phyloP scores from a whole-genome alignment of 2,113 vertebrate genomes.

The Catharus bicknelli region DNA sequence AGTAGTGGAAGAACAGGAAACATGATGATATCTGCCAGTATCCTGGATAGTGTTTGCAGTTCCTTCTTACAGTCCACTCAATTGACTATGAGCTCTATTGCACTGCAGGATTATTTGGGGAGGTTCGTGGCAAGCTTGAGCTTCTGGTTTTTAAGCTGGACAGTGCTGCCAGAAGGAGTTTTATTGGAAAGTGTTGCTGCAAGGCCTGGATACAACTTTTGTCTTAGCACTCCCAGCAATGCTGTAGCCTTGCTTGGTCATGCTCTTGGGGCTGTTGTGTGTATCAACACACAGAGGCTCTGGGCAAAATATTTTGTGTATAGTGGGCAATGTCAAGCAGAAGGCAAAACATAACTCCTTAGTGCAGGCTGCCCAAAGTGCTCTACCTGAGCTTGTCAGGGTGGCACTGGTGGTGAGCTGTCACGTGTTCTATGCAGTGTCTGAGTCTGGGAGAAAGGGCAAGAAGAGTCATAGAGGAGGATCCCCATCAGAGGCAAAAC shows the following conservation, averaged over 20 bases:
- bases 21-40: not conserved
- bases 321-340: not conserved
- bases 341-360: not conserved
- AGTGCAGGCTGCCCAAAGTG: not conserved
- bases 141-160: not conserved
- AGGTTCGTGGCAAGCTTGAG: not conserved
- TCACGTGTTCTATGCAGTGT: not conserved
- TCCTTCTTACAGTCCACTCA: not conserved
- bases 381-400: not conserved
- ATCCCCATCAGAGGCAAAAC: not conserved
- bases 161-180: not conserved
- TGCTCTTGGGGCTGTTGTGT: not conserved
- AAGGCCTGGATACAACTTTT: not conserved
- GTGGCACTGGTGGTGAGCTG: not conserved
- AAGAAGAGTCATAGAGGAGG: not conserved
- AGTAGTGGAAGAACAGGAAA: not conserved
- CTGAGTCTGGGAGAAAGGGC: not conserved
- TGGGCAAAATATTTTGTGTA: rapidly evolving
- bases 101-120: not conserved
- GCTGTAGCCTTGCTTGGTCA: not conserved
- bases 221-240: not conserved
- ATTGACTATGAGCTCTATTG: rapidly evolving
- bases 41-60: not conserved
- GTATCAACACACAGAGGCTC: not conserved
- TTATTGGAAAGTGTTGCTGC: not conserved